Percentiles rank a stretch among this genome's conserved stretches.
Conservation (phyloP, 1,140 invertebrate genomes). For the Achroia grisella region DNA sequence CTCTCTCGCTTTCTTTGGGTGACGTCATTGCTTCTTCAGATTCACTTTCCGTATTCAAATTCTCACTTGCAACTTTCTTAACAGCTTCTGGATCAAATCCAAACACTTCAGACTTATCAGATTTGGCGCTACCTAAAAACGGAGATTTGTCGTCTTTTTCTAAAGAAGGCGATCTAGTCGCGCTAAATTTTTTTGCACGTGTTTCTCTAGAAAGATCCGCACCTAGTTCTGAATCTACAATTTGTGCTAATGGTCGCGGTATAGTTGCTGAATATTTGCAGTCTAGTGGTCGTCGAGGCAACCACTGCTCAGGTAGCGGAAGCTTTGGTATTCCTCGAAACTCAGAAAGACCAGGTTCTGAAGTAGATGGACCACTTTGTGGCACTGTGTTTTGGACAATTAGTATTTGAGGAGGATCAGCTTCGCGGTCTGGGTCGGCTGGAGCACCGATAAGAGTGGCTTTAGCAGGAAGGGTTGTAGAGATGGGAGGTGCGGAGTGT, state of each 20-base stretch:
- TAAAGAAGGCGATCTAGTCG: slow-evolving; percentile 63
- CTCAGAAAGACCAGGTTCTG: slow-evolving; percentile 17
- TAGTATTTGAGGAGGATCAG: slow-evolving; percentile 38
- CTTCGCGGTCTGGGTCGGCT: slow-evolving; percentile 16
- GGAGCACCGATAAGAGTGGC: slow-evolving; percentile 23
- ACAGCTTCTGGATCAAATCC: slow-evolving; percentile 49
- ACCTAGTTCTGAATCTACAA: slow-evolving; percentile 44
- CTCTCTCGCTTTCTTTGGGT: slow-evolving; percentile 24
- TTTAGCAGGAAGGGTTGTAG: neutral
- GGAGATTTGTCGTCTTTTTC: slow-evolving; percentile 70
- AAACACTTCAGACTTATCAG: slow-evolving; percentile 45
- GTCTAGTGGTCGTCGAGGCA: slow-evolving; percentile 47
- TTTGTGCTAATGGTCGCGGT: slow-evolving; percentile 45
- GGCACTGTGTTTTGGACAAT: slow-evolving; percentile 36
- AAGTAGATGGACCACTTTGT: slow-evolving; percentile 17
- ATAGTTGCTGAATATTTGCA: slow-evolving; percentile 49
- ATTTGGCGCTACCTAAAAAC: slow-evolving; percentile 42
- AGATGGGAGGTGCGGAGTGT: slow-evolving; percentile 10
- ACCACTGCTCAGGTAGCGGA: slow-evolving; percentile 55
- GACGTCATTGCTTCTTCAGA: slow-evolving; percentile 22
- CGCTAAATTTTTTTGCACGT: slow-evolving; percentile 60
- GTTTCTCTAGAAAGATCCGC: slow-evolving; percentile 41
- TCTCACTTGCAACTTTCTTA: slow-evolving; percentile 16
- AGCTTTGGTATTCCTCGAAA: slow-evolving; percentile 41
- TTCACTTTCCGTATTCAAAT: slow-evolving; percentile 18